Evolutionary conservation across 2,888 invertebrate species (phyloP).

Genomic region (Neuroscelio doddi): DNA sequence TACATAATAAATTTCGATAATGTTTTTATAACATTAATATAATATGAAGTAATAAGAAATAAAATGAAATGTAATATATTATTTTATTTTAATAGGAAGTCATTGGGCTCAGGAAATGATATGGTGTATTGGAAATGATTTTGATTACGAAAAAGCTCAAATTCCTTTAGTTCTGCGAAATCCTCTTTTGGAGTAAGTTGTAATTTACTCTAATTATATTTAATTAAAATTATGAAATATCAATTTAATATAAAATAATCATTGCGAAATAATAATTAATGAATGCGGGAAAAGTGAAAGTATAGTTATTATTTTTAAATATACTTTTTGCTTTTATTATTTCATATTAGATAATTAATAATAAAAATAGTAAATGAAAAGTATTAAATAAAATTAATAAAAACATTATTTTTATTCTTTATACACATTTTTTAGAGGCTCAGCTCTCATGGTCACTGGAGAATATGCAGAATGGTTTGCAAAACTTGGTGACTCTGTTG

Average conservation of each 20-base stretch:
- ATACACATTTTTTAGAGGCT: conserved; percentile 52
- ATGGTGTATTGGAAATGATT: conserved; percentile 88
- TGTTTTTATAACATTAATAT: too few species aligned
- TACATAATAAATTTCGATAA: too few species aligned
- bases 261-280: too few species aligned
- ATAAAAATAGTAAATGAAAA: conserved; percentile 6
- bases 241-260: too few species aligned
- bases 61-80: conserved; percentile 30
- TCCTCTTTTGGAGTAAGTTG: conserved; percentile 68
- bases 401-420: background rate
- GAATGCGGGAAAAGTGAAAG: too few species aligned
- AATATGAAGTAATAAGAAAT: background rate
- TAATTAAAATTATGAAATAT: background rate
- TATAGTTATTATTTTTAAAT: too few species aligned
- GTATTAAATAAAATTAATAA: too few species aligned
- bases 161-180: conserved; percentile 75
- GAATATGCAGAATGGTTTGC: conserved; percentile 63
- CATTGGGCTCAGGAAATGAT: conserved; percentile 97
- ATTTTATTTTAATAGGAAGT: conserved; percentile 76
- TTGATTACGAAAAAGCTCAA: conserved; percentile 85
- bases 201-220: background rate
- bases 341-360: too few species aligned
- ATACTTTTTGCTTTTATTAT: too few species aligned
- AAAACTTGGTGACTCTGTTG: conserved; percentile 80
- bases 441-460: conserved; percentile 63